Percentiles rank a stretch among this genome's conserved stretches.
These are phyloP conservation scores for Acropternis orthonyx DNA, from an alignment of 2,797 vertebrate species.

Conservation along the genomic window DNA sequence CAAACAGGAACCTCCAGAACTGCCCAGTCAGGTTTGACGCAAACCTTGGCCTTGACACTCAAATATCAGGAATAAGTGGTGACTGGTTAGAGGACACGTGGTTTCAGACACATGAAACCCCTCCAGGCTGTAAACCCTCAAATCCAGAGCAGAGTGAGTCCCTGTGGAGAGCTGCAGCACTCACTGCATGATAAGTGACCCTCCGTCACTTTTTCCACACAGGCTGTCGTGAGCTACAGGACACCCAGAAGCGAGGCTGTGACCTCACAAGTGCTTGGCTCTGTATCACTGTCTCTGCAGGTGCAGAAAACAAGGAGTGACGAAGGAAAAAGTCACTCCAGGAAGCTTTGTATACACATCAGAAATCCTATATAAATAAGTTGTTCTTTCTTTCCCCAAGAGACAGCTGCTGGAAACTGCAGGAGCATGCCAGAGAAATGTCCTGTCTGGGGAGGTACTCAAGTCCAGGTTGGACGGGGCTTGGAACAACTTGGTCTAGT, in stretches of 20 bases:
- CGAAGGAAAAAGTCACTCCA: neutral
- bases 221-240: neutral
- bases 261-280: neutral
- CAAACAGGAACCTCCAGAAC: neutral
- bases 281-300: neutral
- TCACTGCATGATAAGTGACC: neutral
- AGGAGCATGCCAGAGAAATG: neutral
- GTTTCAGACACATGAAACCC: neutral
- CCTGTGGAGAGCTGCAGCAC: neutral
- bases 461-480: neutral
- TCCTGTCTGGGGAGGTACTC: neutral
- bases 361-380: neutral
- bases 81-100: neutral
- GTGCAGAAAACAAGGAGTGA: neutral
- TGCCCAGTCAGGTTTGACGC: neutral
- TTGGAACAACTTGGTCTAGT: neutral
- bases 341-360: neutral
- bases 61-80: neutral
- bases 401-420: neutral
- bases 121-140: neutral
- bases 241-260: neutral
- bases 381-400: neutral
- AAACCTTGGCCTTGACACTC: neutral
- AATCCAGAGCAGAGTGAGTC: neutral
- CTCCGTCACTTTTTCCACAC: neutral